A percentile compares a stretch with the other conserved stretches of the same genome.
These are phyloP conservation scores for Hydrozoanthus tunicans DNA, from an alignment of 64 coral and sea anemone species.

Conservation along the genomic window DNA sequence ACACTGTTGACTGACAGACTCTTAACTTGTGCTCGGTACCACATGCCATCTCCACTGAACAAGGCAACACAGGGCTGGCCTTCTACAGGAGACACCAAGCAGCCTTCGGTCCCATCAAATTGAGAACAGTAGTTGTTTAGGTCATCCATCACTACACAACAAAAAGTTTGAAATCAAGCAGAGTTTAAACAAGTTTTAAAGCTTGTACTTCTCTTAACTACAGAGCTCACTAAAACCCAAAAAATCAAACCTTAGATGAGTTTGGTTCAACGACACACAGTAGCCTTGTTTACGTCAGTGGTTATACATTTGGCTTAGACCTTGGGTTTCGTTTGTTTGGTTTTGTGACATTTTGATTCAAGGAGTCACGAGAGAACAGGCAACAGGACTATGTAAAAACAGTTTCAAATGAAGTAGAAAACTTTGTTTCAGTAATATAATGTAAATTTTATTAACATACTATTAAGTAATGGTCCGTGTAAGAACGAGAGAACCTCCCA, in stretches of 20 bases:
- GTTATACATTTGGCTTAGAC: too few relatives aligned
- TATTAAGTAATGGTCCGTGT: too few relatives aligned
- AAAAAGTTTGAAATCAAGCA: background rate
- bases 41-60: conserved; percentile 51
- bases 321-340: too few relatives aligned
- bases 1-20: conserved; percentile 54
- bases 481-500: too few relatives aligned
- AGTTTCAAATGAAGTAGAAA: background rate
- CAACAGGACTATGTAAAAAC: background rate
- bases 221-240: too few relatives aligned
- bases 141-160: conserved; percentile 77
- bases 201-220: too few relatives aligned
- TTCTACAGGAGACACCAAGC: conserved; percentile 65
- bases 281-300: too few relatives aligned
- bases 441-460: too few relatives aligned
- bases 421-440: background rate
- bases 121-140: conserved; percentile 70
- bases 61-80: conserved; percentile 83
- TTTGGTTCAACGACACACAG: too few relatives aligned
- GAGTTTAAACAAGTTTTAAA: background rate
- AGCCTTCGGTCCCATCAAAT: conserved; percentile 65
- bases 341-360: too few relatives aligned
- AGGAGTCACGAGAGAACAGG: too few relatives aligned
- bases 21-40: conserved; percentile 73
- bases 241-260: too few relatives aligned